A percentile compares a stretch with the other conserved stretches of the same genome.
These are phyloP conservation scores for Echinarachnius parma DNA, from an alignment of 53 echinoderm and acorn worm genomes.

Conservation along the genomic window DNA sequence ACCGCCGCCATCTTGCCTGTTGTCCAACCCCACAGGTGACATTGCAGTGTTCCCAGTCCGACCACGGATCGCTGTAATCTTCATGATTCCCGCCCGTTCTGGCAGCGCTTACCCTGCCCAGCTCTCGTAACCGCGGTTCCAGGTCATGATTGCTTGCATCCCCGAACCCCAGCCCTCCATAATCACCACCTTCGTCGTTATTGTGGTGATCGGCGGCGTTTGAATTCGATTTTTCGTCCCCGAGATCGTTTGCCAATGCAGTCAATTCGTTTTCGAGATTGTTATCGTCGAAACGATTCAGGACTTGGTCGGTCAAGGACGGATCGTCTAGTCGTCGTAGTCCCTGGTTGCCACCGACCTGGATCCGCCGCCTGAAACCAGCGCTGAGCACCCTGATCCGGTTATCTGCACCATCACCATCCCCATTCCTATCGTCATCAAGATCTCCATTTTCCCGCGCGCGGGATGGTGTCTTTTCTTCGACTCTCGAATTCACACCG, in stretches of 20 bases:
- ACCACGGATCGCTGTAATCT: background rate
- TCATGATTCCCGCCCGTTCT: background rate
- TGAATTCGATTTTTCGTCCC: background rate
- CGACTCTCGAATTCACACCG: too few relatives aligned
- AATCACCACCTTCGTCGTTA: background rate
- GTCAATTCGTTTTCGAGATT: slow-evolving; percentile 26
- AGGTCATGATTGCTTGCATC: background rate
- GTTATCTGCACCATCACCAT: background rate
- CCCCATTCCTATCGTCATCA: too few relatives aligned
- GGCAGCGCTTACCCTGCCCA: background rate
- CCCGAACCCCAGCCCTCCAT: slow-evolving; percentile 21
- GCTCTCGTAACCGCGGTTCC: too few relatives aligned
- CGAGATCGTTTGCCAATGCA: slow-evolving; percentile 1
- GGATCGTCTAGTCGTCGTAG: slow-evolving; percentile 8
- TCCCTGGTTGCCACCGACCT: background rate
- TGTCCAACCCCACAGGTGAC: slow-evolving; percentile 28
- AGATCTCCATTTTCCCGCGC: too few relatives aligned
- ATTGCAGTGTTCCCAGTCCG: slow-evolving; percentile 30
- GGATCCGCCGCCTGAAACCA: slow-evolving; percentile 6
- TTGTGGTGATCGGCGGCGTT: background rate
- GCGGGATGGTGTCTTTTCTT: too few relatives aligned
- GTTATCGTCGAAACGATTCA: slow-evolving; percentile 21
- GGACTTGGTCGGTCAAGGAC: background rate
- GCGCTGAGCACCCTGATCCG: slow-evolving; percentile 16
- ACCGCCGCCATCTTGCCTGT: slow-evolving; percentile 33